These are phyloP conservation scores for Nothoprocta perdicaria DNA, from an alignment of 2,113 vertebrate species.

Conservation along the genomic window DNA sequence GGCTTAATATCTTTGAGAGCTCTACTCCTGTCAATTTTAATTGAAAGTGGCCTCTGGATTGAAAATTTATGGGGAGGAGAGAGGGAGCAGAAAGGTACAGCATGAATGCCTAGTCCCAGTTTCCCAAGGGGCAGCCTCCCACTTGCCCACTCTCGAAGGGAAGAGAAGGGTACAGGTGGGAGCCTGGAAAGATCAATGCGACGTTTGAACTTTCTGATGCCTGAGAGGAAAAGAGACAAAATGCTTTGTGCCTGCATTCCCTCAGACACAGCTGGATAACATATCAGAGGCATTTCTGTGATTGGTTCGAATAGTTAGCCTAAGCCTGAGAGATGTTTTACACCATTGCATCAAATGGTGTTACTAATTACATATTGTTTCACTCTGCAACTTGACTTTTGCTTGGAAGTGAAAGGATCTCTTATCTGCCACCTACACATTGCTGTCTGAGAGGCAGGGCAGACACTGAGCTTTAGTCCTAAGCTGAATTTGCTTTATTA, in stretches of 20 bases:
- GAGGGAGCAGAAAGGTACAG: background rate
- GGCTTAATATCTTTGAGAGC: background rate
- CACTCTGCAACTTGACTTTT: background rate
- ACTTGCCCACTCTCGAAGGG: background rate
- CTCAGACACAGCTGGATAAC: background rate
- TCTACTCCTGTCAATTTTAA: background rate
- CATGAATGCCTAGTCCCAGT: background rate
- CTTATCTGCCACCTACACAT: background rate
- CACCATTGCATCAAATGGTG: background rate
- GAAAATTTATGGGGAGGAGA: background rate
- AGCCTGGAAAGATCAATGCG: background rate
- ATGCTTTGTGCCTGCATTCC: background rate
- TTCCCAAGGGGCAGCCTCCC: background rate
- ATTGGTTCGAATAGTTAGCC: background rate
- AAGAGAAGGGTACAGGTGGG: background rate
- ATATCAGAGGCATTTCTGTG: background rate
- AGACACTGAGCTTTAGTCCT: background rate
- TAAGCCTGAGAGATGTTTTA: background rate
- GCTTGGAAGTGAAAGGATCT: background rate
- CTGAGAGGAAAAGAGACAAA: background rate
- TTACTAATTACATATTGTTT: background rate
- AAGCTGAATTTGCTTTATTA: background rate
- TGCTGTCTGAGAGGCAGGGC: background rate
- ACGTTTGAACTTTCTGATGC: background rate
- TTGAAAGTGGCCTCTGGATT: background rate